These are phyloP conservation scores for Xiphydria camelus DNA, from an alignment of 2,888 invertebrate genomes.

Conservation along the genomic window DNA sequence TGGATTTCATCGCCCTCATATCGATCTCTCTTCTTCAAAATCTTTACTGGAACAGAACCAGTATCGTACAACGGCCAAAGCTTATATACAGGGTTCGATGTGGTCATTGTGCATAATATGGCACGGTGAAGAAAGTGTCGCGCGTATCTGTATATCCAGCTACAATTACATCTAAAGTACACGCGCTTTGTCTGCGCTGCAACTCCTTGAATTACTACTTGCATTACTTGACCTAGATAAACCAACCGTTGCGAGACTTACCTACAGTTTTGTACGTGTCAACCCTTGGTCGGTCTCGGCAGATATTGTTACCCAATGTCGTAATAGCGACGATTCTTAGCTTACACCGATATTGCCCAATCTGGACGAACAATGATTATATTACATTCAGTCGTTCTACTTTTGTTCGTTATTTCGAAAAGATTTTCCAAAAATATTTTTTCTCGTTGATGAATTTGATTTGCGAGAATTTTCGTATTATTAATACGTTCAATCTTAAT, in stretches of 20 bases:
- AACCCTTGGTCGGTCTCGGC: conserved; percentile 6
- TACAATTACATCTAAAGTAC: conserved; percentile 13
- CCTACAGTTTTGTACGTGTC: conserved; percentile 1
- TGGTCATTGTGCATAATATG: too few relatives aligned
- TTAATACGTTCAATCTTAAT: too few relatives aligned
- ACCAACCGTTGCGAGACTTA: conserved; percentile 20
- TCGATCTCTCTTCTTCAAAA: too few relatives aligned
- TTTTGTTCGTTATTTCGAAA: too few relatives aligned
- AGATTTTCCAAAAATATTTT: too few relatives aligned
- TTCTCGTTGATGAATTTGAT: too few relatives aligned
- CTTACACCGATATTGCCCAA: conserved; percentile 3
- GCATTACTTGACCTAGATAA: conserved; percentile 40
- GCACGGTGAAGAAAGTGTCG: too few relatives aligned
- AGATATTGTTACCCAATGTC: conserved; percentile 32
- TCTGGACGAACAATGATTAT: neutral
- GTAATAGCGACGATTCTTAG: conserved; percentile 32
- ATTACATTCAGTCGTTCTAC: neutral
- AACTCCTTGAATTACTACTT: conserved; percentile 35
- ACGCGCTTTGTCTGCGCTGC: conserved; percentile 4
- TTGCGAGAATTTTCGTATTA: too few relatives aligned
- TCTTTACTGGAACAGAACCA: too few relatives aligned
- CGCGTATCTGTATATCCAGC: neutral
- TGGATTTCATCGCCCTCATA: too few relatives aligned
- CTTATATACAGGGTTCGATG: too few relatives aligned
- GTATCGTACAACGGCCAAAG: too few relatives aligned